phyloP scores from a whole-genome alignment of 2,113 vertebrate species.

The Xenotilapia caudafasciata region DNA sequence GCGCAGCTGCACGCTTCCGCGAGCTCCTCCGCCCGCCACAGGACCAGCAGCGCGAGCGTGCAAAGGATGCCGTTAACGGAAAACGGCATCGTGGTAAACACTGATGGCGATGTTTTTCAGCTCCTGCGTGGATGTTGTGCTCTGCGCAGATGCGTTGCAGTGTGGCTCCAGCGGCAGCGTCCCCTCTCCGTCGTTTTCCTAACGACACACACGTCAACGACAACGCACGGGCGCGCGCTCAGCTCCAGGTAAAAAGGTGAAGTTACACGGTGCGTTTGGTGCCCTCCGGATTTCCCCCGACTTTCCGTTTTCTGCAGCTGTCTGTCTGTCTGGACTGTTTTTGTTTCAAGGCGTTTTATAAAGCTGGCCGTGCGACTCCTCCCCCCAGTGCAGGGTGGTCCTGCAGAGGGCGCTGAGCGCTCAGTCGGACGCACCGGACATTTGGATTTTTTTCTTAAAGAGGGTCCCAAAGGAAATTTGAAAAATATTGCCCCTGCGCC shows the following conservation, averaged over 20 bases:
- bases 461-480: not conserved
- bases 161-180: constrained; percentile 18
- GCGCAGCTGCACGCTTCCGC: constrained; percentile 91
- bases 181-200: not conserved
- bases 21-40: constrained; percentile 74
- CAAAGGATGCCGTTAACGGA: constrained; percentile 69
- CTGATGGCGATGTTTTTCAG: not conserved
- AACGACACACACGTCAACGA: not conserved
- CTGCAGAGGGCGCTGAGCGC: not conserved
- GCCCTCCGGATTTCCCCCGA: not conserved
- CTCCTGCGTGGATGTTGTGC: not conserved
- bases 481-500: not conserved
- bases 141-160: constrained; percentile 42
- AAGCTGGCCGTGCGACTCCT: constrained; percentile 48
- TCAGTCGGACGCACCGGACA: not conserved
- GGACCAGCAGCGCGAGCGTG: constrained; percentile 77
- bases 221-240: not conserved
- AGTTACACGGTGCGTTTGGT: not conserved
- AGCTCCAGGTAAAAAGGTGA: not conserved
- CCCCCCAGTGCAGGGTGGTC: constrained; percentile 5
- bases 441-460: not conserved
- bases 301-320: not conserved
- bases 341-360: constrained; percentile 62
- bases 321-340: constrained; percentile 56
- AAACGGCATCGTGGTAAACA: constrained; percentile 66